Evolutionary conservation across 1,140 invertebrate genomes (phyloP).

Genomic region (Odontomachus brunneus): DNA sequence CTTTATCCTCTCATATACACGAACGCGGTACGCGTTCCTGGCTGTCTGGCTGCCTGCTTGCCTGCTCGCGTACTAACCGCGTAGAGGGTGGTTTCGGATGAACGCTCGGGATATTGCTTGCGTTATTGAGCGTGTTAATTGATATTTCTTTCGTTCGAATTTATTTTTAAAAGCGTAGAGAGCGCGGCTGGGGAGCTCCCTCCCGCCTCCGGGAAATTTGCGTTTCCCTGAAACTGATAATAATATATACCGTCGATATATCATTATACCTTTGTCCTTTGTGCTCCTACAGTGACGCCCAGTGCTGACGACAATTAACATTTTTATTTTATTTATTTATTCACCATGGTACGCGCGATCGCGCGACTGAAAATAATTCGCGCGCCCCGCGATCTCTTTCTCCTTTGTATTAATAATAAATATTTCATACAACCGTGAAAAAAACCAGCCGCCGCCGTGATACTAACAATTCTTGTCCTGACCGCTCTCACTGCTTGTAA

Average conservation of each 20-base stretch:
- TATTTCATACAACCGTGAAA: constrained; percentile 43
- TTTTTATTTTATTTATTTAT: constrained; percentile 60
- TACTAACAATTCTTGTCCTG: constrained; percentile 12
- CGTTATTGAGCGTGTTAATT: constrained; percentile 79
- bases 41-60: not conserved
- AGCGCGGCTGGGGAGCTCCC: constrained; percentile 22
- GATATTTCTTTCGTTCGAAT: constrained; percentile 72
- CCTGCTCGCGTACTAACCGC: constrained; percentile 60
- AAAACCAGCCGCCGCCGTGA: not conserved
- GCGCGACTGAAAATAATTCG: constrained; percentile 56
- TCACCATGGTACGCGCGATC: constrained; percentile 39
- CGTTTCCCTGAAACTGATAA: constrained; percentile 60
- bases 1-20: constrained; percentile 56
- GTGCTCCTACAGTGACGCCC: constrained; percentile 44
- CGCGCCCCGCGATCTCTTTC: not conserved
- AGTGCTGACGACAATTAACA: constrained; percentile 60
- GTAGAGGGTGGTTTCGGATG: constrained; percentile 69
- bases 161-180: constrained; percentile 64
- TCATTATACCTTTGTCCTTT: constrained; percentile 62
- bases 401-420: constrained; percentile 55
- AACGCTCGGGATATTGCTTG: constrained; percentile 75
- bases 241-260: constrained; percentile 55
- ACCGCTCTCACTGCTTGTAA: not conserved
- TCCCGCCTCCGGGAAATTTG: constrained; percentile 56
- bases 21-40: constrained; percentile 14